These are phyloP conservation scores for Eremophila alpestris DNA, from an alignment of 2,797 vertebrate species.

Conservation along the genomic window DNA sequence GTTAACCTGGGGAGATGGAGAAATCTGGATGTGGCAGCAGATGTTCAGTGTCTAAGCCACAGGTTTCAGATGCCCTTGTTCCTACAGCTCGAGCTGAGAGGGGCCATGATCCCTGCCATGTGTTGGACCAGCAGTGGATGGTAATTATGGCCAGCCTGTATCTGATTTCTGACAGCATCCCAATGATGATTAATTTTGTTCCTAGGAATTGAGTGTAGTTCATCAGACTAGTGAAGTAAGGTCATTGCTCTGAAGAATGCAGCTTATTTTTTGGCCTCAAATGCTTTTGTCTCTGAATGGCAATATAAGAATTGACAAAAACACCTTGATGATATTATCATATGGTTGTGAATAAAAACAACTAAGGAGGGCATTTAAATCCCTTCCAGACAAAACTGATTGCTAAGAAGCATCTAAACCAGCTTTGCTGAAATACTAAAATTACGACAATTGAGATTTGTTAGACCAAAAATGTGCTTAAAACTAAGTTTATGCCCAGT, in stretches of 20 bases:
- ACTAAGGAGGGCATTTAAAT: not conserved
- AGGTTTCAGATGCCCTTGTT: not conserved
- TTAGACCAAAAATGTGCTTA: not conserved
- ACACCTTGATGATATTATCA: not conserved
- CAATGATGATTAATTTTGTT: not conserved
- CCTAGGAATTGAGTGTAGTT: not conserved
- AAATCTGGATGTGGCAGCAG: not conserved
- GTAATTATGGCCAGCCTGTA: not conserved
- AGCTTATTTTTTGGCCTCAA: not conserved
- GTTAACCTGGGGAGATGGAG: not conserved
- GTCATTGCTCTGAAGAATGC: not conserved
- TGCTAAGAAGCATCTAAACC: not conserved
- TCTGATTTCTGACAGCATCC: not conserved
- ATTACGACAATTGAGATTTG: not conserved
- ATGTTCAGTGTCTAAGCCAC: not conserved
- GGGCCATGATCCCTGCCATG: fast-evolving
- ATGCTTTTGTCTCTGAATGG: not conserved
- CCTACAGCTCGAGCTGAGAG: fast-evolving
- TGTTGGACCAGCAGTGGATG: not conserved
- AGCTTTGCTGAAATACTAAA: not conserved
- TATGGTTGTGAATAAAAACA: not conserved
- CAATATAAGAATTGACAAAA: not conserved
- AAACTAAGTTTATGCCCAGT: not conserved
- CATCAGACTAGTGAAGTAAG: not conserved
- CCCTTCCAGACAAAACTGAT: not conserved